Conservation (phyloP, 2,113 vertebrate genomes). For the Phocoena phocoena region DNA sequence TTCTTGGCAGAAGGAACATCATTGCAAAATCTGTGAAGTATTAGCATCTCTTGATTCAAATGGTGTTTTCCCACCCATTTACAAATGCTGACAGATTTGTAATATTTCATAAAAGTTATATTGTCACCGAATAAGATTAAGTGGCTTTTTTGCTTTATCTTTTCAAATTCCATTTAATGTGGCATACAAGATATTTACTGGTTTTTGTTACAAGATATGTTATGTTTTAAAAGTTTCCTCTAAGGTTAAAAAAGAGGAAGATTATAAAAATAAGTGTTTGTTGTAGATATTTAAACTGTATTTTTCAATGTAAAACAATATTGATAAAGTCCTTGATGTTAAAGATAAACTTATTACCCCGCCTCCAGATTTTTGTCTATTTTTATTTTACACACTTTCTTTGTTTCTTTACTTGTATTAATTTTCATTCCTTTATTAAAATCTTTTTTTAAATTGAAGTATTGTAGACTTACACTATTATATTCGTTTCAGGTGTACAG, state of each 20-base stretch:
- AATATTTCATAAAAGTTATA: not conserved
- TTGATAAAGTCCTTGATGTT: not conserved
- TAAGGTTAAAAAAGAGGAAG: not conserved
- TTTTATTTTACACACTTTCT: not conserved
- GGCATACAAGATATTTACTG: not conserved
- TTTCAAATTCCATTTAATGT: not conserved
- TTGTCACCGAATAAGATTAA: not conserved
- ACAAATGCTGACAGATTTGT: not conserved
- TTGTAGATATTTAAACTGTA: not conserved
- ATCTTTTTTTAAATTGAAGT: too few species aligned
- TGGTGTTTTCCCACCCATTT: not conserved
- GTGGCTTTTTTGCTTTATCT: not conserved
- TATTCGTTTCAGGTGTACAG: not conserved
- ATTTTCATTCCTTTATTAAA: conserved; percentile 5
- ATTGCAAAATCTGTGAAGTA: not conserved
- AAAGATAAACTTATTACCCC: not conserved
- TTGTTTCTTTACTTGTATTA: not conserved
- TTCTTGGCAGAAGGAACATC: not conserved
- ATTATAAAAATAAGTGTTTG: not conserved
- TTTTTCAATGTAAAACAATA: not conserved
- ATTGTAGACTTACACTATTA: not conserved
- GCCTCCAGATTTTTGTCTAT: not conserved
- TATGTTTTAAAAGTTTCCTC: conserved; percentile 13
- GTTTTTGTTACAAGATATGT: not conserved
- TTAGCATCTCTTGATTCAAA: not conserved